These are phyloP conservation scores for Pomatostomus ruficeps DNA, from an alignment of 2,113 vertebrate genomes.

Conservation along the genomic window DNA sequence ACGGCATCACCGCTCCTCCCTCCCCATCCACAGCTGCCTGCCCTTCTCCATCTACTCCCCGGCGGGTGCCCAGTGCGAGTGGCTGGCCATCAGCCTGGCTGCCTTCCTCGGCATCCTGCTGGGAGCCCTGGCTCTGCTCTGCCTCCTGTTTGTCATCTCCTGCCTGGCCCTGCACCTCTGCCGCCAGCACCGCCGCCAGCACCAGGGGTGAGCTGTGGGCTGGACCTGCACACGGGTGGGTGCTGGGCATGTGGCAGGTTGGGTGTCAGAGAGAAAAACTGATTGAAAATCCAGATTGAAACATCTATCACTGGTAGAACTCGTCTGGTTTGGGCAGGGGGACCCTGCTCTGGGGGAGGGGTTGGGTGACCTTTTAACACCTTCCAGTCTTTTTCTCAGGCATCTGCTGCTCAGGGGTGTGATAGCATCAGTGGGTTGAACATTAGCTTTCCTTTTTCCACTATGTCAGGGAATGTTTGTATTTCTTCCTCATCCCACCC, in stretches of 20 bases:
- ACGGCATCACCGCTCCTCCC: rapidly evolving
- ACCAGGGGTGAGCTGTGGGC: background rate
- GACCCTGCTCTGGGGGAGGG: background rate
- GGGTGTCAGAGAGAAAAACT: background rate
- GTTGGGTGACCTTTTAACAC: background rate
- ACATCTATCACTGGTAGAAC: background rate
- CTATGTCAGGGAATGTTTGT: background rate
- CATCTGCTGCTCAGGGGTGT: background rate
- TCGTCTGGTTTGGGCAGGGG: background rate
- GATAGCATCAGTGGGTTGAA: background rate
- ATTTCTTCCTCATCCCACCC: background rate
- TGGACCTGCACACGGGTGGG: rapidly evolving
- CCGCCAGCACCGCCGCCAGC: background rate
- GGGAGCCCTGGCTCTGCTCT: conserved; percentile 55
- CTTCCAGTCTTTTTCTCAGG: background rate
- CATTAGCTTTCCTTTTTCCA: background rate
- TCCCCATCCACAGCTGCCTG: background rate
- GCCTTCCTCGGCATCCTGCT: conserved; percentile 68
- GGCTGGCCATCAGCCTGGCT: conserved; percentile 18
- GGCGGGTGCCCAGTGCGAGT: conserved; percentile 5
- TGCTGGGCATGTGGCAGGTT: background rate
- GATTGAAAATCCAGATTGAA: background rate
- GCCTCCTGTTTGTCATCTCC: background rate
- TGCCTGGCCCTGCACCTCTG: background rate
- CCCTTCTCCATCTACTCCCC: conserved; percentile 42